phyloP scores from a whole-genome alignment of 2,113 vertebrate species.

The Mus pahari region DNA sequence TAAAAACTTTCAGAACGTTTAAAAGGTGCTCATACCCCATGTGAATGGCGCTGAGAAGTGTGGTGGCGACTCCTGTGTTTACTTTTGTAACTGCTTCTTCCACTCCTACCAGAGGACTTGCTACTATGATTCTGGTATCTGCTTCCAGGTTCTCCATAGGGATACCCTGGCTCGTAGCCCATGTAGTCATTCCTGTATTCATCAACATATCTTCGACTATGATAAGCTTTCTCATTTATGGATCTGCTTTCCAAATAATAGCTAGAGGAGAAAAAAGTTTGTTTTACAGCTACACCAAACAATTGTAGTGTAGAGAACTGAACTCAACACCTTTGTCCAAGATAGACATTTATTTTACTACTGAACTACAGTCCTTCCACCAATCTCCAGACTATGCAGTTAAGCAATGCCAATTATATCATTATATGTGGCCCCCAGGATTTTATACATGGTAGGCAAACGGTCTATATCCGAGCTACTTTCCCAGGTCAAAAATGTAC shows the following conservation, averaged over 20 bases:
- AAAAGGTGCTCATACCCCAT: conserved; percentile 88
- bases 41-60: conserved; percentile 82
- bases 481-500: background rate
- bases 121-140: conserved; percentile 90
- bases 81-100: conserved; percentile 88
- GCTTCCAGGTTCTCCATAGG: conserved; percentile 85
- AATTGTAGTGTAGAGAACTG: background rate
- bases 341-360: background rate
- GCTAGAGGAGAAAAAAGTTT: conserved; percentile 69
- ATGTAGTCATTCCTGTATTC: conserved; percentile 82
- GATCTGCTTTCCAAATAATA: conserved; percentile 82
- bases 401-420: background rate
- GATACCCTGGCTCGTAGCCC: conserved; percentile 81
- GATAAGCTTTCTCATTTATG: conserved; percentile 83
- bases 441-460: background rate
- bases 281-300: background rate
- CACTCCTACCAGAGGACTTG: conserved; percentile 90
- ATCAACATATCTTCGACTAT: conserved; percentile 81
- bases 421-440: background rate
- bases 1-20: conserved; percentile 58
- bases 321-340: background rate
- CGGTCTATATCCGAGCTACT: background rate
- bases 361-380: background rate
- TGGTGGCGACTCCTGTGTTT: conserved; percentile 80
- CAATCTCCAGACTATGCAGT: background rate